A percentile compares a stretch with the other conserved stretches of the same genome.
phyloP scores from a whole-genome alignment of 2,888 invertebrate genomes.

The Acronicta aceris region DNA sequence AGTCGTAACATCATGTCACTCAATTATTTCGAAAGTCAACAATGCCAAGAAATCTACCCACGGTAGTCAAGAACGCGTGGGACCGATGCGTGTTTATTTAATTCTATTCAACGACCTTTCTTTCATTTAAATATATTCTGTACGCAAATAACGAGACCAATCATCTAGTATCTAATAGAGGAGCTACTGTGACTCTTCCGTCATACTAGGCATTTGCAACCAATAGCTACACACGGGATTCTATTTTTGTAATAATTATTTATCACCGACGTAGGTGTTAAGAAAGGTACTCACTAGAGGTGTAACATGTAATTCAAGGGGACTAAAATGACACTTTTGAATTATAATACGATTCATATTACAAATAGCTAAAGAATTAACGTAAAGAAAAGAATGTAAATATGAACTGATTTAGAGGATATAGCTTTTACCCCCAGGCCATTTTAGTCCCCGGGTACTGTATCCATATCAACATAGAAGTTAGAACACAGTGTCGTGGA shows the following conservation, averaged over 20 bases:
- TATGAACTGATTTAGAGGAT: too few species aligned
- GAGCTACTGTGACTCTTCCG: conserved; percentile 44
- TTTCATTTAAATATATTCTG: conserved; percentile 24
- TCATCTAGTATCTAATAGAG: conserved; percentile 21
- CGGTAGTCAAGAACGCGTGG: conserved; percentile 31
- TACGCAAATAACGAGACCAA: conserved; percentile 36
- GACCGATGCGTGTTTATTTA: conserved; percentile 42
- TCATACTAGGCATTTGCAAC: conserved; percentile 55
- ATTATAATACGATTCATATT: too few species aligned
- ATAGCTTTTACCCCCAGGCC: too few species aligned
- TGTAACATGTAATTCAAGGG: too few species aligned
- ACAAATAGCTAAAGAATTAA: too few species aligned
- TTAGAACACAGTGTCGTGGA: too few species aligned
- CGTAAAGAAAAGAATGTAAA: too few species aligned
- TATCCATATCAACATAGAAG: too few species aligned
- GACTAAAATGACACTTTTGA: too few species aligned
- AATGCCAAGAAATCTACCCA: conserved; percentile 48
- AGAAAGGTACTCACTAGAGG: too few species aligned
- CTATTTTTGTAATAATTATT: conserved; percentile 51
- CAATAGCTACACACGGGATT: conserved; percentile 20
- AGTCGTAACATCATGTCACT: conserved; percentile 23
- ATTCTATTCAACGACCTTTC: conserved; percentile 50
- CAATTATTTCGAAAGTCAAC: conserved; percentile 47
- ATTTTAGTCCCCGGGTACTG: too few species aligned
- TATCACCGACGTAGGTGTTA: conserved; percentile 40